phyloP scores from a whole-genome alignment of 2,888 invertebrate species.

The Kuschelorhynchus macadamiae region DNA sequence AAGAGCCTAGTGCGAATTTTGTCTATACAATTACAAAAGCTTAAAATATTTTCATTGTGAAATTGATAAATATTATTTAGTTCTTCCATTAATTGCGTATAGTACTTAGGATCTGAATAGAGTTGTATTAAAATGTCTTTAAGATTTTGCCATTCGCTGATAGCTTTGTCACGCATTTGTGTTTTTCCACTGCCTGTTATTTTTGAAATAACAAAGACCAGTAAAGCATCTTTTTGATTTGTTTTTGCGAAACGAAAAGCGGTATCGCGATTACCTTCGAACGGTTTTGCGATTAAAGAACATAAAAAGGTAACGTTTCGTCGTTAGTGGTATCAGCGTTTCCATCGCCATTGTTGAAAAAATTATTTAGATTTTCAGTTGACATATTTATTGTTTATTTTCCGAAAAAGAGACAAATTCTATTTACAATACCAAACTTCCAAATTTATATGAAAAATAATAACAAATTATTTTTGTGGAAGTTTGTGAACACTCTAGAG shows the following conservation, averaged over 20 bases:
- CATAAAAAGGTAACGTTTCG: conserved; percentile 28
- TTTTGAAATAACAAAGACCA: conserved; percentile 9
- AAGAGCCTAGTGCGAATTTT: not conserved
- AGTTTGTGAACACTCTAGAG: no score
- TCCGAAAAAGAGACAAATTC: no score
- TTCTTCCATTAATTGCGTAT: conserved; percentile 23
- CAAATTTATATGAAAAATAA: no score
- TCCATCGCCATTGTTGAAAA: no score
- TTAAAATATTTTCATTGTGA: not conserved
- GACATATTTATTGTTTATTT: no score
- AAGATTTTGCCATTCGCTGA: not conserved
- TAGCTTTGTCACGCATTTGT: conserved; percentile 18
- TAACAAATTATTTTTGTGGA: no score
- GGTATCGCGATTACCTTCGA: conserved; percentile 28
- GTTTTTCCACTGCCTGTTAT: conserved; percentile 9
- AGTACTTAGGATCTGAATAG: conserved; percentile 21
- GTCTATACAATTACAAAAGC: not conserved
- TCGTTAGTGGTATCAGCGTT: no score
- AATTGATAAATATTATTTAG: conserved; percentile 15
- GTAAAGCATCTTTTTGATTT: not conserved
- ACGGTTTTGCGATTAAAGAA: conserved; percentile 20
- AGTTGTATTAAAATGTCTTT: conserved; percentile 17
- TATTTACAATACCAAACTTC: no score
- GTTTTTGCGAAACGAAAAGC: conserved; percentile 2
- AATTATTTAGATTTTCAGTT: no score